A percentile compares a stretch with the other conserved stretches of the same genome.
Evolutionary conservation across 2,113 vertebrate species (phyloP).

Genomic region (Calypte anna): DNA sequence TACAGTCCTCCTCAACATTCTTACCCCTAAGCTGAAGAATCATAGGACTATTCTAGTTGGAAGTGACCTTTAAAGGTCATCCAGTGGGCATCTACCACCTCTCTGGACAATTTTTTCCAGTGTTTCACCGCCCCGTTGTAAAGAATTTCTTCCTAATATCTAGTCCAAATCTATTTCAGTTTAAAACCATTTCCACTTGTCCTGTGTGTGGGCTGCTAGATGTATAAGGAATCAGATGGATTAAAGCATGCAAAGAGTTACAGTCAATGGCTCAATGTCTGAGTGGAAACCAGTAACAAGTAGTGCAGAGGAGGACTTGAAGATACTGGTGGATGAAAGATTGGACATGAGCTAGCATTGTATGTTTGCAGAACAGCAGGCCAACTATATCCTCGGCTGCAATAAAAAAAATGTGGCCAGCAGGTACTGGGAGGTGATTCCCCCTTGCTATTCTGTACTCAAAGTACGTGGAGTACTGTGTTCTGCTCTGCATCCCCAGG

Average conservation of each 20-base stretch:
- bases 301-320: not conserved
- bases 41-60: no score
- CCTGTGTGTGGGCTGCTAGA: not conserved
- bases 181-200: no score
- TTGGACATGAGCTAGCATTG: accelerated
- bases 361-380: not conserved
- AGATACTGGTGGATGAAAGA: not conserved
- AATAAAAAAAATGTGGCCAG: not conserved
- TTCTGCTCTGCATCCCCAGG: not conserved
- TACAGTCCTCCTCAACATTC: not conserved
- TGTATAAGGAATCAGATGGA: not conserved
- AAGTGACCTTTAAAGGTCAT: no score
- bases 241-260: not conserved
- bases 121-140: no score
- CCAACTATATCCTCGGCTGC: accelerated
- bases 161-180: no score
- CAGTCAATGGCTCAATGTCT: not conserved
- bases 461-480: not conserved
- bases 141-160: no score
- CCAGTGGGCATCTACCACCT: no score
- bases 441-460: not conserved
- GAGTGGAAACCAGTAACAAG: not conserved
- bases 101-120: no score
- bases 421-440: not conserved
- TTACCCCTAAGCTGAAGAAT: not conserved